These are phyloP conservation scores for Heteromurus nitidus DNA, from an alignment of 2,888 invertebrate genomes.

Conservation along the genomic window DNA sequence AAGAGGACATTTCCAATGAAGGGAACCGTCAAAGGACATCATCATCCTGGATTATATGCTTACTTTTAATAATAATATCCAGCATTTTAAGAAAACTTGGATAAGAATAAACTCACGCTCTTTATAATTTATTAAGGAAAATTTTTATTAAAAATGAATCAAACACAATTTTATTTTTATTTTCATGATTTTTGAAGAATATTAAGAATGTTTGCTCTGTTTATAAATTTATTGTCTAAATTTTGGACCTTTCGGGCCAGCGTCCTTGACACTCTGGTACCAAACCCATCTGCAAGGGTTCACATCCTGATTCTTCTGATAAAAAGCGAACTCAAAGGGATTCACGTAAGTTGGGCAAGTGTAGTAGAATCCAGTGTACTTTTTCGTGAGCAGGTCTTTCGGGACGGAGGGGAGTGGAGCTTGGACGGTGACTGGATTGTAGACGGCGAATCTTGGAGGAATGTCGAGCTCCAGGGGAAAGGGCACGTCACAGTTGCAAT, in stretches of 20 bases:
- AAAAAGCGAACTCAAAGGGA: conserved; percentile 55
- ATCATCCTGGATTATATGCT: background rate
- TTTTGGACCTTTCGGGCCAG: background rate
- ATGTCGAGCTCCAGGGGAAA: conserved; percentile 59
- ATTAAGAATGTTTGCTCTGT: background rate
- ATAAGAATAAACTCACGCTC: background rate
- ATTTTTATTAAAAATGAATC: background rate
- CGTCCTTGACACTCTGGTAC: conserved; percentile 46
- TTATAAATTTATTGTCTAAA: background rate
- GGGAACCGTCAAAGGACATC: background rate
- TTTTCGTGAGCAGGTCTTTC: conserved; percentile 12
- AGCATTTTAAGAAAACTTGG: background rate
- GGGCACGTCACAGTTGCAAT: conserved; percentile 29
- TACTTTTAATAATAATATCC: background rate
- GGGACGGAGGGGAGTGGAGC: conserved; percentile 52
- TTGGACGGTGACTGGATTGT: conserved; percentile 62
- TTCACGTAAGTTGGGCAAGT: conserved; percentile 50
- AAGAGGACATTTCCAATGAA: background rate
- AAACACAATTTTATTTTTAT: background rate
- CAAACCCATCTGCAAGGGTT: conserved; percentile 63
- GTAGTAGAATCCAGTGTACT: conserved; percentile 62
- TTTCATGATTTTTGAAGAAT: background rate
- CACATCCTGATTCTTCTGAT: conserved; percentile 13
- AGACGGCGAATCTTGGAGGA: conserved; percentile 49
- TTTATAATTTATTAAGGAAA: background rate